phyloP scores from a whole-genome alignment of 2,113 vertebrate genomes.

The Motacilla tschutschensis region DNA sequence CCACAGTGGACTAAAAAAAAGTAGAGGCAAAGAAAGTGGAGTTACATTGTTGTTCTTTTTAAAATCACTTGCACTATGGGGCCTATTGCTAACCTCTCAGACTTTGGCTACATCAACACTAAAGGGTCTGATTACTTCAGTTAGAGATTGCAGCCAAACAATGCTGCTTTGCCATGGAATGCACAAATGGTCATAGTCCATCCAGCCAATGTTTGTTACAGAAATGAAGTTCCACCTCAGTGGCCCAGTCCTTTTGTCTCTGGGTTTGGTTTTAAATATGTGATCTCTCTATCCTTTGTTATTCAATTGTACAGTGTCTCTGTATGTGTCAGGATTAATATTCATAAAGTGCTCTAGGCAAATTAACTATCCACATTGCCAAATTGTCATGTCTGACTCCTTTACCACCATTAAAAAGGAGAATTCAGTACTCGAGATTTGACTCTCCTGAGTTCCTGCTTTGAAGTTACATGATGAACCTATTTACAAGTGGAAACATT shows the following conservation, averaged over 20 bases:
- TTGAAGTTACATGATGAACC: background rate
- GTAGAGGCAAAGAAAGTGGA: background rate
- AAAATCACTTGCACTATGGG: fast-evolving
- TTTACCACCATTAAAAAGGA: background rate
- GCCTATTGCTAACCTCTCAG: background rate
- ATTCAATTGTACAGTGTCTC: background rate
- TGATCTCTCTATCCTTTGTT: background rate
- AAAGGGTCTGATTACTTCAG: background rate
- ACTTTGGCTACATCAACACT: fast-evolving
- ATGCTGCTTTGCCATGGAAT: background rate
- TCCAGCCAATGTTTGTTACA: background rate
- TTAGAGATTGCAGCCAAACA: no score
- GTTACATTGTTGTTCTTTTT: background rate
- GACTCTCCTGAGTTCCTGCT: background rate
- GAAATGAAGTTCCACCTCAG: background rate
- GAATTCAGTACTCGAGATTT: background rate
- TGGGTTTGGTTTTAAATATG: background rate
- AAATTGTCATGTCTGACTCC: background rate
- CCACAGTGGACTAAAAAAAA: background rate
- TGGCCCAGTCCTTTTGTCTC: background rate
- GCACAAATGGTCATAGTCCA: background rate
- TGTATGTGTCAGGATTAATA: background rate
- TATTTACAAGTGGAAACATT: background rate
- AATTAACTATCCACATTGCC: background rate
- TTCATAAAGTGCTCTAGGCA: background rate